Percentiles rank a stretch among this genome's conserved stretches.
Conservation (phyloP, 2,888 invertebrate genomes). For the Rhamnusium bicolor region DNA sequence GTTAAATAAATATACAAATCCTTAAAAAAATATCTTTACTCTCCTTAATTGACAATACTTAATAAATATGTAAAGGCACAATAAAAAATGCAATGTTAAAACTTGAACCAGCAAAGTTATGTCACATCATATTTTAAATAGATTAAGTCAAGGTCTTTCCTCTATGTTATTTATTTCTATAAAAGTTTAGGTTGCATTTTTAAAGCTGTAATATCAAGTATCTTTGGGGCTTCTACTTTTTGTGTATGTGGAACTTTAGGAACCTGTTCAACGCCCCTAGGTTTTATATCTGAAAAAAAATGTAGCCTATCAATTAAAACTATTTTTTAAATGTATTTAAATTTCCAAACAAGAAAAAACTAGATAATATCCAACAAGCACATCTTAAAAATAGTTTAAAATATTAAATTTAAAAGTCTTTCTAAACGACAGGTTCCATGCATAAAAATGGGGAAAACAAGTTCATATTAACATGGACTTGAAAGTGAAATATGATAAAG, state of each 20-base stretch:
- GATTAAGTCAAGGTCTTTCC: neutral
- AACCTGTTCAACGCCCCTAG: neutral
- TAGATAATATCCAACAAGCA: too few relatives aligned
- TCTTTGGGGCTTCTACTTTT: conserved; percentile 69
- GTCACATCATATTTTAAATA: neutral
- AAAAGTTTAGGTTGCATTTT: conserved; percentile 81
- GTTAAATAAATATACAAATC: neutral
- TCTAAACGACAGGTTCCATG: too few relatives aligned
- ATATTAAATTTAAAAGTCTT: too few relatives aligned
- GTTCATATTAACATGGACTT: too few relatives aligned
- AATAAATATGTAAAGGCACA: conserved; percentile 2
- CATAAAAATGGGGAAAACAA: too few relatives aligned
- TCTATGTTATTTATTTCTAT: conserved; percentile 57
- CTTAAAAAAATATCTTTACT: neutral
- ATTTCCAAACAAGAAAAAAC: too few relatives aligned
- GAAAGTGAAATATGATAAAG: too few relatives aligned
- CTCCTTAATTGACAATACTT: neutral
- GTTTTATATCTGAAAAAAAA: conserved; percentile 4
- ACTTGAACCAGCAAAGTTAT: neutral
- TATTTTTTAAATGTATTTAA: too few relatives aligned
- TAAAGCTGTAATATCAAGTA: conserved; percentile 80
- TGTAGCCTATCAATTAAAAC: too few relatives aligned
- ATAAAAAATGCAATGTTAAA: neutral
- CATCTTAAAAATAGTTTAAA: too few relatives aligned
- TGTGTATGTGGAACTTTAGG: neutral